These are phyloP conservation scores for Drosophila acutilabella DNA, from an alignment of 2,888 invertebrate species.

Conservation along the genomic window DNA sequence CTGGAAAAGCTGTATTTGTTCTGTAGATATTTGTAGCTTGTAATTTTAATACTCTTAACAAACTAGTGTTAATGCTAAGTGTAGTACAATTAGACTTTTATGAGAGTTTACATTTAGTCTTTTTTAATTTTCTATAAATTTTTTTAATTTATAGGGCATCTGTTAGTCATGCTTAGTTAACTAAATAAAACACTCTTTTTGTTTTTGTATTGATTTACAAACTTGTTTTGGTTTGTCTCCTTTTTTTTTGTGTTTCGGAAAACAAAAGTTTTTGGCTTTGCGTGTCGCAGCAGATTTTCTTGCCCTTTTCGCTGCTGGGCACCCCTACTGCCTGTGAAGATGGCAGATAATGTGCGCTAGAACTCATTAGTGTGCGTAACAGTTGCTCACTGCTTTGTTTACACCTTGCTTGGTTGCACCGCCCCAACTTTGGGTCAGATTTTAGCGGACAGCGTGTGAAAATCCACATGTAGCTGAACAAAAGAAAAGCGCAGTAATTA, in stretches of 20 bases:
- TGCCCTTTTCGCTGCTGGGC: slow-evolving; percentile 16
- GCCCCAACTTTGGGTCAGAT: neutral
- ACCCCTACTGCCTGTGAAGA: slow-evolving; percentile 37
- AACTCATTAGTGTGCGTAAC: slow-evolving; percentile 61
- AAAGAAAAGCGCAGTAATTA: slow-evolving; percentile 46
- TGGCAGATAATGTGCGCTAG: slow-evolving; percentile 46
- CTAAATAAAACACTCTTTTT: neutral
- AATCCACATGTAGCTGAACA: slow-evolving; percentile 38
- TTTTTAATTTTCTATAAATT: no score
- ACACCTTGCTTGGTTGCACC: slow-evolving; percentile 42
- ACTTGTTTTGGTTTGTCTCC: slow-evolving; percentile 3
- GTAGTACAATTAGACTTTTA: no score
- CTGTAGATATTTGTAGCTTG: neutral
- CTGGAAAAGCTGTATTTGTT: no score
- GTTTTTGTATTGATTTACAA: neutral
- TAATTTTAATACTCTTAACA: neutral
- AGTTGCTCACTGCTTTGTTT: slow-evolving; percentile 35
- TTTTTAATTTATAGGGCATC: neutral
- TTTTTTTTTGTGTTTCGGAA: neutral
- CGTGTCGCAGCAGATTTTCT: neutral
- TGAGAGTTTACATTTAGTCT: no score
- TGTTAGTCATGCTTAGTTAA: neutral
- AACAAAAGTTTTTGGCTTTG: neutral
- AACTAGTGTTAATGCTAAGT: no score
- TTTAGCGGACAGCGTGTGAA: slow-evolving; percentile 57